Base-by-base conservation (phyloP, 2,113 vertebrate genomes). In the Peromyscus polionotus region DNA sequence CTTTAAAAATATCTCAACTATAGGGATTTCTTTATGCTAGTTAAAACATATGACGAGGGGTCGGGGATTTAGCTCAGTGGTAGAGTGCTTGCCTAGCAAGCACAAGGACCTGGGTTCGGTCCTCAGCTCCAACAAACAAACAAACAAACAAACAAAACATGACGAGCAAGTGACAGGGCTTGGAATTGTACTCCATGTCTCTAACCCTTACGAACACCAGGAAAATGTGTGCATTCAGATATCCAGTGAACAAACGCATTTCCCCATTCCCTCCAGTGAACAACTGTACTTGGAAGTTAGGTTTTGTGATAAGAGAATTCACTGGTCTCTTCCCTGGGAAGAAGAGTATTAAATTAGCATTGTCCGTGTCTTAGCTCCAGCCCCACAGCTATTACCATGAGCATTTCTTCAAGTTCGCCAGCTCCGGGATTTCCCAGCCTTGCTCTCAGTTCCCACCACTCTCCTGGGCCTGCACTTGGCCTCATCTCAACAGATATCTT, bases 1-100 rank as follows among this genome's bases (percentile, higher is more conserved):
- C 61, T 90, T 92, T 7, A 42, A 70, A 91, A 85, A 54, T 72
- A 14, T 86, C 91, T 86, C 36, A 96, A 65, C 28, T n/a, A 72
- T 16, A 36, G 84, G 61, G 5, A 84, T 63, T 94, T 95, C 36
- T 61, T 93, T 63, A 36, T 67, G 5, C 75, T 84, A 67, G 65
- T 93, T 86, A 89, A 92, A 42, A 61, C 54, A 39, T n/a, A 11
- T 42, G n/a, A 59, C 10, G 72, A 36, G 28, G 45, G 45, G 45
- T 48, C 7, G 45, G 45, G 45, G 45, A 48, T 48, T 48, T 48
- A 48, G 45, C 45, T 48, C 45, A 48, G 45, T 48, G 45, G 45
- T 48, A 48, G 45, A 48, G 45, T 48, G 45, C 45, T 48, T 48
- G 45, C 45, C 45, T 48, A 48, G 45, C 45, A 48, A 48, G 45